phyloP scores from a whole-genome alignment of 2,113 vertebrate species.

The Pholis gunnellus region DNA sequence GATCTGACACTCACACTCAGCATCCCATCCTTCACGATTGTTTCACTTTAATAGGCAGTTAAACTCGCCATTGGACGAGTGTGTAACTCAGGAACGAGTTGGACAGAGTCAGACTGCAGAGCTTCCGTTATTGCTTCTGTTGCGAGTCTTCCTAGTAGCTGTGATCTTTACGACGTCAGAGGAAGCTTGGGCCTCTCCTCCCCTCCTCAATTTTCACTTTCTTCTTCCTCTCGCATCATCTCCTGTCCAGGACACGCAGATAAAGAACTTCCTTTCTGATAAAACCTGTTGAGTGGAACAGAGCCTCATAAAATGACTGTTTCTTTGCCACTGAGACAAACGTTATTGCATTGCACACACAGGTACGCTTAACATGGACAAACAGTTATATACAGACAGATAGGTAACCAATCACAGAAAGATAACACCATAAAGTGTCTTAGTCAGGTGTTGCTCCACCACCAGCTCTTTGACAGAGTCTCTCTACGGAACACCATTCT shows the following conservation, averaged over 20 bases:
- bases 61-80: not conserved
- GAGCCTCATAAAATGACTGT: conserved; percentile 50
- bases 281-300: conserved; percentile 43
- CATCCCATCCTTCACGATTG: not conserved
- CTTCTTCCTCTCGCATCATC: conserved; percentile 57
- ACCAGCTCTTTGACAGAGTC: not conserved
- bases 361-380: not conserved
- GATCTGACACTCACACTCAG: not conserved
- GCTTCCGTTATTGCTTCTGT: conserved; percentile 1
- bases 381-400: not conserved
- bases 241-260: conserved; percentile 53
- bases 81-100: not conserved
- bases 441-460: not conserved
- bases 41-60: too few species aligned
- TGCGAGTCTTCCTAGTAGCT: conserved; percentile 28
- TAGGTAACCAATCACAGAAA: not conserved
- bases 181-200: conserved; percentile 54
- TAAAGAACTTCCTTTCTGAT: conserved; percentile 74
- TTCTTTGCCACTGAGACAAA: not conserved
- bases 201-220: conserved; percentile 57
- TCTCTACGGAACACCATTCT: not conserved
- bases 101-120: not conserved
- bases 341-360: not conserved
- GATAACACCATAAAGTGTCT: not conserved
- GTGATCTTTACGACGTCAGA: conserved; percentile 64